phyloP scores from a whole-genome alignment of 2,888 invertebrate species.

The Drymonia ruficornis region DNA sequence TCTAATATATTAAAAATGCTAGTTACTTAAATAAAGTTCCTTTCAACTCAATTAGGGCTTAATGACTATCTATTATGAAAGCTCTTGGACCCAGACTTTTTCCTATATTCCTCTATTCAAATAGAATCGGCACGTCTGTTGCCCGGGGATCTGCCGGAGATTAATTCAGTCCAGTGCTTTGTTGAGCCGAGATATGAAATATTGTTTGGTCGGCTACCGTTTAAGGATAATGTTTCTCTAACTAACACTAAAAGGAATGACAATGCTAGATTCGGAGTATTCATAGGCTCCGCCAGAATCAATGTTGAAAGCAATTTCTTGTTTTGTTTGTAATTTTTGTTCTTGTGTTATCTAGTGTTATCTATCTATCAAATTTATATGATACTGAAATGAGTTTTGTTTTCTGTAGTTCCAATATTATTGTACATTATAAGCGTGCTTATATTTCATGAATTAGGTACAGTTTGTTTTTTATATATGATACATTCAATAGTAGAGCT shows the following conservation, averaged over 20 bases:
- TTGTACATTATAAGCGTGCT: no score
- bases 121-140: slow-evolving; percentile 54
- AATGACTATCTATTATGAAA: slow-evolving; percentile 40
- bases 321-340: no score
- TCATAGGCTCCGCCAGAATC: neutral
- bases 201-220: slow-evolving; percentile 33
- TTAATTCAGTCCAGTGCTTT: slow-evolving; percentile 48
- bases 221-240: slow-evolving; percentile 23
- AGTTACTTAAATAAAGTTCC: slow-evolving; percentile 14
- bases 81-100: slow-evolving; percentile 39
- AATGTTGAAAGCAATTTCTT: no score
- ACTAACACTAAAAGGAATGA: slow-evolving; percentile 15
- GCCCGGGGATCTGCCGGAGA: slow-evolving; percentile 42
- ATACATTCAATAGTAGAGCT: no score
- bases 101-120: slow-evolving; percentile 55
- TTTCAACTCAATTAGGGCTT: slow-evolving; percentile 25
- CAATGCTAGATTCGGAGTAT: slow-evolving; percentile 7
- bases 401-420: no score
- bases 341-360: no score
- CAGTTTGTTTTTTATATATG: no score
- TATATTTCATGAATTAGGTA: no score
- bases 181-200: slow-evolving; percentile 49
- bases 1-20: neutral
- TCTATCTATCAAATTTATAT: no score
- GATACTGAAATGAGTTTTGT: no score